These are phyloP conservation scores for Nibea albiflora DNA, from an alignment of 2,113 vertebrate genomes.

Conservation along the genomic window DNA sequence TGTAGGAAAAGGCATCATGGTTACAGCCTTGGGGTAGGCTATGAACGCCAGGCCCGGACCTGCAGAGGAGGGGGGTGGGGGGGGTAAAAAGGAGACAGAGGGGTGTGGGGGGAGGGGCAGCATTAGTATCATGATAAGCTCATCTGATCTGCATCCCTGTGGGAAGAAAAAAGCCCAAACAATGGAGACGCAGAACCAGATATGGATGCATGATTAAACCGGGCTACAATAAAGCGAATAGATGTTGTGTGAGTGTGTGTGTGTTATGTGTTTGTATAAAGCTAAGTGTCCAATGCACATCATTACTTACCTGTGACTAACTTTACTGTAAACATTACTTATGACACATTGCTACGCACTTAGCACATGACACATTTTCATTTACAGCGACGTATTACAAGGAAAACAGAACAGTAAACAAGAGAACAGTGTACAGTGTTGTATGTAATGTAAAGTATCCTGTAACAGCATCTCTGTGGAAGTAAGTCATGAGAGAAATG, in stretches of 20 bases:
- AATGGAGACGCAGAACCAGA: slow-evolving; percentile 62
- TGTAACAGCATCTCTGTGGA: slow-evolving; percentile 47
- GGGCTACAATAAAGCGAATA: neutral
- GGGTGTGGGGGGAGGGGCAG: slow-evolving; percentile 26
- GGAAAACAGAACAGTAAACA: neutral
- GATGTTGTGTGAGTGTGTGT: neutral
- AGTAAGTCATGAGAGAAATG: slow-evolving; percentile 44
- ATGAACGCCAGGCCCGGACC: slow-evolving; percentile 99
- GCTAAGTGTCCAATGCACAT: slow-evolving; percentile 14
- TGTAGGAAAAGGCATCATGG: slow-evolving; percentile 98
- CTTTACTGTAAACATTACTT: neutral
- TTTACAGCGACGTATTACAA: neutral
- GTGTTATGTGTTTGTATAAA: neutral
- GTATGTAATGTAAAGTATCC: neutral
- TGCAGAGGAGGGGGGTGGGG: slow-evolving; percentile 79
- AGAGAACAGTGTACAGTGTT: neutral
- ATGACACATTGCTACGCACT: slow-evolving; percentile 3
- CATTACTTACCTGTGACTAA: slow-evolving; percentile 50
- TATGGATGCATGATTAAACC: slow-evolving; percentile 18
- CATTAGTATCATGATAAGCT: slow-evolving; percentile 63
- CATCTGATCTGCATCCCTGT: slow-evolving; percentile 71
- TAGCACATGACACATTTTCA: slow-evolving; percentile 23
- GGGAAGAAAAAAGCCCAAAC: slow-evolving; percentile 30
- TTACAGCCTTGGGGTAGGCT: slow-evolving; percentile 98
- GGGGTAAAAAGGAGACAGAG: slow-evolving; percentile 55